phyloP scores from a whole-genome alignment of 1,140 invertebrate species.

The Archegozetes longisetosus region DNA sequence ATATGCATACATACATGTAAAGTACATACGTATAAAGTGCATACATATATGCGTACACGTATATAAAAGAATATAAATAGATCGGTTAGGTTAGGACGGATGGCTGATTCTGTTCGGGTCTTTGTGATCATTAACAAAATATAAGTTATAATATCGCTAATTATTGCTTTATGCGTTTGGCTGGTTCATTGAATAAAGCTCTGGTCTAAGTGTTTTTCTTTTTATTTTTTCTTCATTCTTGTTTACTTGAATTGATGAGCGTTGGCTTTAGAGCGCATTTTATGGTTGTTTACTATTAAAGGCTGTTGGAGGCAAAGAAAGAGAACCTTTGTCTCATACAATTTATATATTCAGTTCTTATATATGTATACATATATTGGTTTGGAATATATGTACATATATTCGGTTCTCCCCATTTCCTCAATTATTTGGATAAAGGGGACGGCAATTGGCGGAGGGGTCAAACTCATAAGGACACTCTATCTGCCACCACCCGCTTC shows the following conservation, averaged over 20 bases:
- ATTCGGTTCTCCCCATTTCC: neutral
- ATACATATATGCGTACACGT: no score
- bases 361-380: neutral
- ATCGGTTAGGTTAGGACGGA: no score
- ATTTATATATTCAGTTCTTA: neutral
- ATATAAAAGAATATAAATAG: no score
- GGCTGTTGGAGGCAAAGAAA: neutral
- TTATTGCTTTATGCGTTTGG: neutral
- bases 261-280: neutral
- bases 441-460: neutral
- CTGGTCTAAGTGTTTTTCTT: neutral
- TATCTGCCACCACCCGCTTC: neutral
- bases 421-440: slow-evolving; percentile 4
- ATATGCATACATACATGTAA: neutral
- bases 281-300: slow-evolving; percentile 5
- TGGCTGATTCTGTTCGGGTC: neutral
- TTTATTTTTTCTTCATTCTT: neutral
- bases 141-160: neutral
- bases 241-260: neutral
- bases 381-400: no score
- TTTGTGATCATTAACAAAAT: neutral
- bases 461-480: neutral
- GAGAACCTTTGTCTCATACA: neutral
- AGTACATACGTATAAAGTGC: no score
- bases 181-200: neutral